Base-by-base conservation (phyloP, 2,888 invertebrate species). In the Polydesmus complanatus region DNA sequence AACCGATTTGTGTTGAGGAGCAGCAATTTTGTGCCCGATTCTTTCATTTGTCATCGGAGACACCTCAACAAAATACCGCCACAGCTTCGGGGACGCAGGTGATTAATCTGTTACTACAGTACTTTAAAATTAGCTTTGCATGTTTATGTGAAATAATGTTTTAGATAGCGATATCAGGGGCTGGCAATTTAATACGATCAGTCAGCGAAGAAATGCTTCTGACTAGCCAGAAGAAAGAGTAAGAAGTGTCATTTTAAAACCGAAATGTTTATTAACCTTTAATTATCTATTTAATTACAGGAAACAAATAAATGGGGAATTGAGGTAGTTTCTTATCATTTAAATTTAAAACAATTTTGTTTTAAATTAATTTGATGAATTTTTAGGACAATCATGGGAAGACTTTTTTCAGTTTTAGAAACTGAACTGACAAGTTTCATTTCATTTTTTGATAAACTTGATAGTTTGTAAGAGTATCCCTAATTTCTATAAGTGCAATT, bases 1-100 rank as follows among this genome's bases (percentile, higher is more conserved):
- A 94, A 72, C 88, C 88, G 2, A 84, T 93, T 60, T 94, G 95
- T 71, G 79, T 94, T 66, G 87, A 89, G 25, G 97, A 97, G 73
- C 95, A 96, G 76, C 86, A 91, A 67, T 97, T 97, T 75, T 95
- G 94, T 73, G 83, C 88, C 21, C 80, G 83, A 64, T 97, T 96
- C 77, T 92, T 97, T 73, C 88, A 89, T 73, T 78, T 92, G 68
- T 86, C 86, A 69, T 79, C 73, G 23, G 72, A 73, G 19, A 63
- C 19, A 5, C 5, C 8, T 37, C 37, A 37, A 37, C 5, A 37
- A 37, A 14, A 27, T 18, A 51, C 51, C 8, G 51, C 21, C 51
- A 27, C 26, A 8, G n/a, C 54, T 2, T 27, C 54, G 0, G 26
- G 21, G 56, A 56, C 56, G 3, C 47, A 26, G 14, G 27, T 37